These are phyloP conservation scores for Theristicus caerulescens DNA, from an alignment of 2,113 vertebrate genomes.

Conservation along the genomic window DNA sequence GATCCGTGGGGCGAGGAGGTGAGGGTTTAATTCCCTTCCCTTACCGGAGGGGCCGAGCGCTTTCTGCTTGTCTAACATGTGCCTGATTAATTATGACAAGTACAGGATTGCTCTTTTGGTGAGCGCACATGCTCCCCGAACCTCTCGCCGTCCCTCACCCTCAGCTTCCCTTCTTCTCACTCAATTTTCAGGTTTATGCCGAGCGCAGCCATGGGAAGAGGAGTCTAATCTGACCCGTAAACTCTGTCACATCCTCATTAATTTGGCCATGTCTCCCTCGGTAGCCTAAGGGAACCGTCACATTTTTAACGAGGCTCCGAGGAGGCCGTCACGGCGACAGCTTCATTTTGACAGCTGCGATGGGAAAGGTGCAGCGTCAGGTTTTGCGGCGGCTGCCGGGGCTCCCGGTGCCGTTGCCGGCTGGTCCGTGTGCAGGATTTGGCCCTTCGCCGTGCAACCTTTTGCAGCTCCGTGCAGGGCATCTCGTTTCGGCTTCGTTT, in stretches of 20 bases:
- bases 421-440: fast-evolving
- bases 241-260: conserved; percentile 59
- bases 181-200: background rate
- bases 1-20: background rate
- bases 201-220: background rate
- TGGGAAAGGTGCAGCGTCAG: conserved; percentile 36
- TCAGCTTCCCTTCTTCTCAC: background rate
- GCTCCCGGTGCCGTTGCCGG: fast-evolving
- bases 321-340: background rate
- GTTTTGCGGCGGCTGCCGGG: background rate
- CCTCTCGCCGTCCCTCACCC: background rate
- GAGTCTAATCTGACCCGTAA: background rate
- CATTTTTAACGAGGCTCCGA: conserved; percentile 43
- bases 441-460: too few species aligned
- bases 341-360: conserved; percentile 45
- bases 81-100: conserved; percentile 53
- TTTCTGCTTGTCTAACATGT: background rate
- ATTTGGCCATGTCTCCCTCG: conserved; percentile 18
- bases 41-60: background rate
- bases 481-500: fast-evolving
- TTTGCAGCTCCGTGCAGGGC: fast-evolving
- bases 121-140: background rate
- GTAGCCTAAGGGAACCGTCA: conserved; percentile 52
- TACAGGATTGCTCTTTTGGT: conserved; percentile 65
- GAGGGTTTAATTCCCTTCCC: background rate